phyloP scores from a whole-genome alignment of 2,888 invertebrate genomes.

The Stratiomys singularior region DNA sequence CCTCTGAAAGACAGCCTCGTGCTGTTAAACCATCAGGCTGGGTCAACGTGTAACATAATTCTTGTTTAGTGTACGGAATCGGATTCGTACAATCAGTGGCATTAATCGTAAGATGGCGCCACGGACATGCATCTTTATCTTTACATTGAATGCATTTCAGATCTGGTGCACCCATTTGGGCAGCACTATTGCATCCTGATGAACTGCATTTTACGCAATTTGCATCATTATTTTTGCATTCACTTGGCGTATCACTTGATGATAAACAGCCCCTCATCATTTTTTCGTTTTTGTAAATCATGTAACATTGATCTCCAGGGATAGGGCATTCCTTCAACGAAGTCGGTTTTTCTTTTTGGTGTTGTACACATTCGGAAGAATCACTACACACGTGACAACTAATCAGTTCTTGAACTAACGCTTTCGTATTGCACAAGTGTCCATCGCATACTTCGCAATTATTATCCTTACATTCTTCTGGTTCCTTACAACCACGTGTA shows the following conservation, averaged over 20 bases:
- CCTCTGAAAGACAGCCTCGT: constrained; percentile 40
- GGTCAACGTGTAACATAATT: background rate
- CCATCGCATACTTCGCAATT: background rate
- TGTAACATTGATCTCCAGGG: constrained; percentile 55
- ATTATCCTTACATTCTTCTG: constrained; percentile 43
- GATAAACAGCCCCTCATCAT: constrained; percentile 57
- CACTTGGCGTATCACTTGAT: constrained; percentile 46
- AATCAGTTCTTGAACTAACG: constrained; percentile 54
- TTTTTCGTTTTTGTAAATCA: constrained; percentile 47
- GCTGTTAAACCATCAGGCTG: background rate
- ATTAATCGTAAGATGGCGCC: constrained; percentile 40
- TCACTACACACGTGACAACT: constrained; percentile 54
- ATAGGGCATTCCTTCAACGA: constrained; percentile 52
- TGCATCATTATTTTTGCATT: constrained; percentile 51
- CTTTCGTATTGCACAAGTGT: constrained; percentile 55
- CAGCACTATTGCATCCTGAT: constrained; percentile 54
- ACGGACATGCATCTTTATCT: constrained; percentile 49
- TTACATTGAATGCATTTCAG: constrained; percentile 55
- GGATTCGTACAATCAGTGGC: constrained; percentile 52
- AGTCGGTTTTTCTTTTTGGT: background rate
- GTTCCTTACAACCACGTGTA: constrained; percentile 54
- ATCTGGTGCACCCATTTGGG: constrained; percentile 46
- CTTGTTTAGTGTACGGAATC: constrained; percentile 51
- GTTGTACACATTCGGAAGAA: constrained; percentile 50
- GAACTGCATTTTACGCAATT: constrained; percentile 53